Base-by-base conservation (phyloP, 2,113 vertebrate species). In the Excalfactoria chinensis region DNA sequence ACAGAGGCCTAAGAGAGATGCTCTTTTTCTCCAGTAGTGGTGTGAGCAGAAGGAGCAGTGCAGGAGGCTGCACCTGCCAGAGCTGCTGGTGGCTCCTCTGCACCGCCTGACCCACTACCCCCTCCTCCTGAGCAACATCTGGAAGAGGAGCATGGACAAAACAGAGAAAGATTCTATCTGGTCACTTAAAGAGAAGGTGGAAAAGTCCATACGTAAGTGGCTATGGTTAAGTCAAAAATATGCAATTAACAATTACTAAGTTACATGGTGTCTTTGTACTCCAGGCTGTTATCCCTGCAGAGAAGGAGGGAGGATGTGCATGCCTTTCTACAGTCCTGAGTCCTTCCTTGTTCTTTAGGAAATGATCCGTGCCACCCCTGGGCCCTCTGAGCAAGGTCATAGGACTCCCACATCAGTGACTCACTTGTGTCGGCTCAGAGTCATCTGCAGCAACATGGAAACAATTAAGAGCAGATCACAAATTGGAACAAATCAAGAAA, bases 41-140 rank as follows among this genome's bases (percentile, higher is more conserved):
- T 98, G 98, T 67, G 99, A 99, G 93, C 98, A 97, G 78, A 98
- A 98, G 0, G 75, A 98, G 26, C 98, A 97, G 69, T 99, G 99
- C 88, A 97, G 97, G 53, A 94, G 97, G 68, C 97, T 99, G 44
- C 99, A 97, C 48, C 95, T 99, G 32, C 94, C 98, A 0, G 98
- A 99, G 97, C 97, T 99, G 86, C 90, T 99, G 83, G 98, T 99
- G 20, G 98, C 97, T 20, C 98, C 98, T 4, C 82, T 99, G 58
- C 98, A 99, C 95, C 97, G 98, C 73, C 93, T 99, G 35, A 99
- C 97, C 0, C 97, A 97, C 21, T 99, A 99, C 84, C 98, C 98
- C 0, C 97, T 99, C 71, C 84, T 99, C 94, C 76, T 99, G 83
- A 97, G 98, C 95, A 99, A 98, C 74, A 97, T 99, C n/a, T 98